Conservation (phyloP, 1,140 invertebrate species). For the Drosophila pruinosa region DNA sequence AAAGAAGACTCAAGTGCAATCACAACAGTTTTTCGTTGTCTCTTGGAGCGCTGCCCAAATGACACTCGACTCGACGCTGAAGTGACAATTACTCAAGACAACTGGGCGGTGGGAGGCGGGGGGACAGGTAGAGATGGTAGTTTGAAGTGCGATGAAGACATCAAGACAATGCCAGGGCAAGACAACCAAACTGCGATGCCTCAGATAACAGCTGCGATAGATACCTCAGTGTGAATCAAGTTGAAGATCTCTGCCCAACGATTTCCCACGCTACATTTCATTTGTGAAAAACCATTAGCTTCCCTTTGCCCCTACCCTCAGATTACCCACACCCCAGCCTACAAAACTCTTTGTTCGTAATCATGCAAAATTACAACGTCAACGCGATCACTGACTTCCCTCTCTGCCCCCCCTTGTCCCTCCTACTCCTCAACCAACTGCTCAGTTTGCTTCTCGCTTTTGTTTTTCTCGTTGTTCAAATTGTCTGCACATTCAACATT, state of each 20-base stretch:
- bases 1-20: slow-evolving; percentile 16
- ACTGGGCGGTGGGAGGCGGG: not conserved
- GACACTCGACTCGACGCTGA: slow-evolving; percentile 11
- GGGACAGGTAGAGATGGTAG: no score
- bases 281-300: slow-evolving; percentile 18
- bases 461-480: slow-evolving; percentile 11
- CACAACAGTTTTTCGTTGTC: slow-evolving; percentile 10
- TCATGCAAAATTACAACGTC: slow-evolving; percentile 71
- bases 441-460: not conserved
- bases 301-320: not conserved
- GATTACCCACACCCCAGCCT: not conserved
- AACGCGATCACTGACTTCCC: slow-evolving; percentile 38
- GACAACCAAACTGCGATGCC: not conserved
- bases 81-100: slow-evolving; percentile 53
- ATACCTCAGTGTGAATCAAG: not conserved
- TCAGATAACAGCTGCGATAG: not conserved
- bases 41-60: not conserved
- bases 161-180: slow-evolving; percentile 35
- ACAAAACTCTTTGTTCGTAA: slow-evolving; percentile 30
- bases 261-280: slow-evolving; percentile 36
- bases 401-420: not conserved
- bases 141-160: slow-evolving; percentile 42
- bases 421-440: not conserved
- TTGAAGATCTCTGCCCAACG: slow-evolving; percentile 4
- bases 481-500: slow-evolving; percentile 38